Evolutionary conservation across 1,140 invertebrate genomes (phyloP).

Genomic region (Sminthurinus signatus): DNA sequence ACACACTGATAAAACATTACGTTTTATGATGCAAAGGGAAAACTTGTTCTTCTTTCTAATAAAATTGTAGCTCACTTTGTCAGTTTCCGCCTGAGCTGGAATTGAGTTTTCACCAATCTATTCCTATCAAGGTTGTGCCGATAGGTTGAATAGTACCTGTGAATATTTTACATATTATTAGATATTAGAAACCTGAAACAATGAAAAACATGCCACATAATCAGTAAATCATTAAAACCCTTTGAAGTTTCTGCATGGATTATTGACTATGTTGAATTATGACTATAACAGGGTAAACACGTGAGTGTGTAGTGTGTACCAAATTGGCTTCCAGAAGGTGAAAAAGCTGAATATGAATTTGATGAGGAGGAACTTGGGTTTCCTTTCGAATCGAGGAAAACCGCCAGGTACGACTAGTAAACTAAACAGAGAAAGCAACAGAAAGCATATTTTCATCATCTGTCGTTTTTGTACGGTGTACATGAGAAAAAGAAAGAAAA

Average conservation of each 20-base stretch:
- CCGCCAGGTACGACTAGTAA: conserved; percentile 12
- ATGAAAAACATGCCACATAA: neutral
- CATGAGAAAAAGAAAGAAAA: too few relatives aligned
- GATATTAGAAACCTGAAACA: neutral
- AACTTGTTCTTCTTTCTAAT: neutral
- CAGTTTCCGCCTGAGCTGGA: conserved; percentile 4
- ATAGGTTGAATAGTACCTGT: conserved; percentile 13
- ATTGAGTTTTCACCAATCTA: conserved; percentile 1
- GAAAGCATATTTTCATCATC: neutral
- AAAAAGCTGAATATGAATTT: conserved; percentile 12
- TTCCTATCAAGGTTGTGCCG: conserved; percentile 10
- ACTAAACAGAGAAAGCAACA: neutral
- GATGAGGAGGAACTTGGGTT: conserved; percentile 3
- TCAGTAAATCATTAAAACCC: neutral
- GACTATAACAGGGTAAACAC: too few relatives aligned
- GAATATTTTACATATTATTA: too few relatives aligned
- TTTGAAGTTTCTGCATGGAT: neutral
- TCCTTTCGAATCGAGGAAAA: conserved; percentile 3
- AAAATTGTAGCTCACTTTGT: neutral
- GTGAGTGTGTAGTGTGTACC: neutral
- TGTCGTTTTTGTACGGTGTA: too few relatives aligned
- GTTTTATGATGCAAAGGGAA: neutral
- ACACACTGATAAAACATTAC: neutral
- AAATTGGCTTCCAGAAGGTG: conserved; percentile 12
- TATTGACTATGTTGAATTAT: neutral